Evolutionary conservation across 2,888 invertebrate genomes (phyloP).

Genomic region (Caenorhabditis drosophilae): DNA sequence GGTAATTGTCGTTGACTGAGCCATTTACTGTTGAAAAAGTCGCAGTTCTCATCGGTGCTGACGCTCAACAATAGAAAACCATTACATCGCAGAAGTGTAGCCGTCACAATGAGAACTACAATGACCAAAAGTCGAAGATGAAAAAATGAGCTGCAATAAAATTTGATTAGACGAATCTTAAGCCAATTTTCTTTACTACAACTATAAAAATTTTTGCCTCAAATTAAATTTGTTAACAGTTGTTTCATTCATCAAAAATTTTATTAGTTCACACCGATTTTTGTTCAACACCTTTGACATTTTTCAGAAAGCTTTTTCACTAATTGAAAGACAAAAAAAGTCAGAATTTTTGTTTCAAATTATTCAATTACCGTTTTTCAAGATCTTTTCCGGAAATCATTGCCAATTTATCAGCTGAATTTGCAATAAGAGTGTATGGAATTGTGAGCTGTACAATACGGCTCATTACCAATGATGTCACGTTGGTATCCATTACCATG

Average conservation of each 20-base stretch:
- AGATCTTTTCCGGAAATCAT: slow-evolving; percentile 25
- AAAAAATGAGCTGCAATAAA: slow-evolving; percentile 24
- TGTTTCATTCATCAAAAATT: not conserved
- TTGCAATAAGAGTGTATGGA: slow-evolving; percentile 57
- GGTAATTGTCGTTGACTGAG: slow-evolving; percentile 8
- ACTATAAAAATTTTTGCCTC: too few species aligned
- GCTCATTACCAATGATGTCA: slow-evolving; percentile 38
- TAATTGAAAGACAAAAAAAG: not conserved
- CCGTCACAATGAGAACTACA: slow-evolving; percentile 8
- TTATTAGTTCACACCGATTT: not conserved
- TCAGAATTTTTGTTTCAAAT: too few species aligned
- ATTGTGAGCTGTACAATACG: slow-evolving; percentile 49
- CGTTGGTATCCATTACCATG: slow-evolving; percentile 39
- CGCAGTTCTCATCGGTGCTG: slow-evolving; percentile 18
- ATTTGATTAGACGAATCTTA: not conserved
- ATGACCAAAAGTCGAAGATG: slow-evolving; percentile 23
- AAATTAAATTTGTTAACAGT: too few species aligned
- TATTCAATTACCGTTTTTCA: too few species aligned
- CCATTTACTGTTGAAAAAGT: slow-evolving; percentile 39
- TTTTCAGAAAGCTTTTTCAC: not conserved
- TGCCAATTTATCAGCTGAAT: slow-evolving; percentile 48
- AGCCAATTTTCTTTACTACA: not conserved
- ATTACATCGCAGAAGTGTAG: slow-evolving; percentile 36
- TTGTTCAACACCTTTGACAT: not conserved
- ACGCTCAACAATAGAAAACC: slow-evolving; percentile 32